Percentiles rank a stretch among this genome's conserved stretches.
These are phyloP conservation scores for Tetramorium parvispinum DNA, from an alignment of 1,140 invertebrate species.

Conservation along the genomic window DNA sequence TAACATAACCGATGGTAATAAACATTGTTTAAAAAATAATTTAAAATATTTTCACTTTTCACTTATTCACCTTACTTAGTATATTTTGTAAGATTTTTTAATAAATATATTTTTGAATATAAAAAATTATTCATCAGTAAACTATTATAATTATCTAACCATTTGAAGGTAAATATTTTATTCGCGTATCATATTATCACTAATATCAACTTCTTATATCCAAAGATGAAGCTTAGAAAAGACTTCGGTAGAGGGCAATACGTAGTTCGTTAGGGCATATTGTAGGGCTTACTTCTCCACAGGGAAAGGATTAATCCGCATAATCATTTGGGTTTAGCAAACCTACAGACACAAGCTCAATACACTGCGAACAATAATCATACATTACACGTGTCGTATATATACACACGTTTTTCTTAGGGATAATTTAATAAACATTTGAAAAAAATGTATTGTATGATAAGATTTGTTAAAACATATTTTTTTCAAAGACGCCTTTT, in stretches of 20 bases:
- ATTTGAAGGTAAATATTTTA: slow-evolving; percentile 31
- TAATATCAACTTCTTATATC: neutral
- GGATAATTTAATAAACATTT: too few relatives aligned
- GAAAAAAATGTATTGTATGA: too few relatives aligned
- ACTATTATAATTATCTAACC: neutral
- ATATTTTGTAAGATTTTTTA: neutral
- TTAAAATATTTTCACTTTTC: neutral
- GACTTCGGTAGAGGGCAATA: slow-evolving; percentile 33
- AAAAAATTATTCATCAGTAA: neutral
- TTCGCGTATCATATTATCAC: neutral
- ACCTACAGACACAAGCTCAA: too few relatives aligned
- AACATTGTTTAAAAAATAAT: neutral
- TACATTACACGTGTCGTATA: too few relatives aligned
- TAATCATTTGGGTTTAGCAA: too few relatives aligned
- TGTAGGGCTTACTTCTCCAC: too few relatives aligned
- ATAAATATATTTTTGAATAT: neutral
- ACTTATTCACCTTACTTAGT: neutral
- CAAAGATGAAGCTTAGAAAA: neutral
- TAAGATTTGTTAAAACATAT: too few relatives aligned
- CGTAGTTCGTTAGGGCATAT: too few relatives aligned
- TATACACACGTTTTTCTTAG: too few relatives aligned
- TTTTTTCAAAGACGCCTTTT: too few relatives aligned
- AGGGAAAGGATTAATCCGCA: too few relatives aligned
- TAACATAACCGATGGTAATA: neutral
- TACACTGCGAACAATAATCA: too few relatives aligned